phyloP scores from a whole-genome alignment of 2,797 vertebrate genomes.

The Sarcoramphus papa region DNA sequence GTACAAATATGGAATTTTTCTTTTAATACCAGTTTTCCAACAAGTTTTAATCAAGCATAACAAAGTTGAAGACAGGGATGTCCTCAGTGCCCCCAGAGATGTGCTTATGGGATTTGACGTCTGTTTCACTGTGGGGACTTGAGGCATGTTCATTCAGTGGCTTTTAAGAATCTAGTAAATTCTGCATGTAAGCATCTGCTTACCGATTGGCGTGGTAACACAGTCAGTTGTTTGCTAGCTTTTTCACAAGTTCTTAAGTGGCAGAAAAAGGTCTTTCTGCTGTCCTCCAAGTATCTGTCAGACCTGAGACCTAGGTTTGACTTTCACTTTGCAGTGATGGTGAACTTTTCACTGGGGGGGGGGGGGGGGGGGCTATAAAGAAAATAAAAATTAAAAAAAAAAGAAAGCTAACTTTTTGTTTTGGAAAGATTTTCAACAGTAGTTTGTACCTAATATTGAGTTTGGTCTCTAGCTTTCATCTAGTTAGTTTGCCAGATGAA shows the following conservation, averaged over 20 bases:
- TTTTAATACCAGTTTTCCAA: background rate
- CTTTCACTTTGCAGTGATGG: background rate
- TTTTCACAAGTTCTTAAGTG: background rate
- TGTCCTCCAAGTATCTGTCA: background rate
- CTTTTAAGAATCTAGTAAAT: background rate
- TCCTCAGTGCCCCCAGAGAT: background rate
- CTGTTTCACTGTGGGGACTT: background rate
- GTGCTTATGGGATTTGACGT: background rate
- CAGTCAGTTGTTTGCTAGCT: background rate
- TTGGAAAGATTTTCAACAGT: background rate
- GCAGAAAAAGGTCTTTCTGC: background rate
- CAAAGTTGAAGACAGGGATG: background rate
- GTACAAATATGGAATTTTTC: background rate
- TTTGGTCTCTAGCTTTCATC: background rate
- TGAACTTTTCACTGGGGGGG: background rate
- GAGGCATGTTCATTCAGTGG: background rate
- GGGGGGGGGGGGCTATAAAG: background rate
- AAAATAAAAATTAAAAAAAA: background rate
- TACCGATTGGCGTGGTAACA: background rate
- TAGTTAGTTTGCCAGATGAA: background rate
- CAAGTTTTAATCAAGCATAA: background rate
- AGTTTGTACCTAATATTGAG: background rate
- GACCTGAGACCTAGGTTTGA: background rate
- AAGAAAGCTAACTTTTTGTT: background rate
- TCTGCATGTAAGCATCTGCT: background rate